phyloP scores from a whole-genome alignment of 37 sponge, comb jelly and placozoan genomes.

The Ianthella basta region DNA sequence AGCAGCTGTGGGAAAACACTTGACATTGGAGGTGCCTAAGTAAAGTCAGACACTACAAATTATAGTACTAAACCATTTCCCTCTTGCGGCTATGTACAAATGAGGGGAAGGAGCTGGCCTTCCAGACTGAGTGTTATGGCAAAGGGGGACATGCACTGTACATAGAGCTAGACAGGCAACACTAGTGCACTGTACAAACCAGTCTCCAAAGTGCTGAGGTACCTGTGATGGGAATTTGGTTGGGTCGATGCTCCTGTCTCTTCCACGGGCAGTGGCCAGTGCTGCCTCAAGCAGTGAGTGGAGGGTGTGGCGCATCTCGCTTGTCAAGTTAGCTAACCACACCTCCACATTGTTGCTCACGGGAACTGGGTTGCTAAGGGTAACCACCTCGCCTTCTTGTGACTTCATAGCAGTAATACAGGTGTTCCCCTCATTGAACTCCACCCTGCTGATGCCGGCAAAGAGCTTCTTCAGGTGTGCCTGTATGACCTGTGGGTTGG shows the following conservation, averaged over 20 bases:
- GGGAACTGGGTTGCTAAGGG: constrained; percentile 64
- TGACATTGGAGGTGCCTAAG: too few species aligned
- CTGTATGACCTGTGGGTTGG: constrained; percentile 93
- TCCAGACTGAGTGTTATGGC: too few species aligned
- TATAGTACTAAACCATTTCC: too few species aligned
- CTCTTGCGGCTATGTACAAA: too few species aligned
- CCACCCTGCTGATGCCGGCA: constrained; percentile 95
- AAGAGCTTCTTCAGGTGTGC: constrained; percentile 97
- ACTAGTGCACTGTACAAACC: too few species aligned
- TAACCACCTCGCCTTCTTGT: constrained; percentile 91
- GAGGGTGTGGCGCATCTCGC: constrained; percentile 92
- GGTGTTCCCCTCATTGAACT: constrained; percentile 58
- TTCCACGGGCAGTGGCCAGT: constrained; percentile 49
- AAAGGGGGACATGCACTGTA: too few species aligned
- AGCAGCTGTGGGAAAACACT: too few species aligned
- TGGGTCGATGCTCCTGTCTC: constrained; percentile 59
- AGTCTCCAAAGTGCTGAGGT: background rate
- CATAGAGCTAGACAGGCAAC: too few species aligned
- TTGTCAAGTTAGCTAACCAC: constrained; percentile 84
- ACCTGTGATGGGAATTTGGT: constrained; percentile 88
- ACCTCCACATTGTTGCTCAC: constrained; percentile 85
- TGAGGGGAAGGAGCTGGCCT: too few species aligned
- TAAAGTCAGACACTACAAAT: too few species aligned
- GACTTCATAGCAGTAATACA: constrained; percentile 84
- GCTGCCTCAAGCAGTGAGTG: constrained; percentile 75